Base-by-base conservation (phyloP, 2,888 invertebrate species). In the Gisinianus flammeolus region DNA sequence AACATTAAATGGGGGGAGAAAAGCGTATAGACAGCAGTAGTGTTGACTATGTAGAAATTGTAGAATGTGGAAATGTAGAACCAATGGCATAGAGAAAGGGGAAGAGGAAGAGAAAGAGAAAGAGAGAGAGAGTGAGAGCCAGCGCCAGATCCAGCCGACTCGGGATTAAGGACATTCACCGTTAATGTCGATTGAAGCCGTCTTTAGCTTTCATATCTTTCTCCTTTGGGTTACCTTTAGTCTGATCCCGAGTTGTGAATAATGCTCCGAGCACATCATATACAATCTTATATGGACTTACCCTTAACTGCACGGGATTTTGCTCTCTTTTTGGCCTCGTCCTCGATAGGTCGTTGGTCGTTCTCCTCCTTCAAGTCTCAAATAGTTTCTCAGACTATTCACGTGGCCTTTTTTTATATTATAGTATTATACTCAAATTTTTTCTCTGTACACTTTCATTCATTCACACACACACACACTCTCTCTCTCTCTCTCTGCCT, bases 401-500 rank as follows among this genome's bases (percentile, higher is more conserved):
- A 44, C 6, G 44, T 44, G 44, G 6, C 44, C 44, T 44, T 44
- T 44, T n/a, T n/a, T n/a, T n/a, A n/a, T n/a, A n/a, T n/a, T n/a
- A n/a, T n/a, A n/a, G n/a, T n/a, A n/a, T n/a, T n/a, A n/a, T n/a
- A n/a, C n/a, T n/a, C n/a, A n/a, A n/a, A n/a, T n/a, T n/a, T n/a
- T n/a, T n/a, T n/a, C n/a, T n/a, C n/a, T n/a, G 52, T 44, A 8
- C 52, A 44, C 52, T 44, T 44, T 58, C 8, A 8, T n/a, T 22
- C n/a, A 22, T 58, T 16, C 58, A 12, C 5, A 5, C 8, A 58
- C 58, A 12, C 5, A 58, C n/a, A 8, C 58, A 58, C 58, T 58
- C 58, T 58, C 58, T 58, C 58, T 58, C 58, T 22, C 58, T 22
- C 58, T 58, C 58, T 58, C 58, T 58, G 10, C n/a, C 58, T 58